Evolutionary conservation across 2,113 vertebrate genomes (phyloP).

Genomic region (Irena cyanogastra): DNA sequence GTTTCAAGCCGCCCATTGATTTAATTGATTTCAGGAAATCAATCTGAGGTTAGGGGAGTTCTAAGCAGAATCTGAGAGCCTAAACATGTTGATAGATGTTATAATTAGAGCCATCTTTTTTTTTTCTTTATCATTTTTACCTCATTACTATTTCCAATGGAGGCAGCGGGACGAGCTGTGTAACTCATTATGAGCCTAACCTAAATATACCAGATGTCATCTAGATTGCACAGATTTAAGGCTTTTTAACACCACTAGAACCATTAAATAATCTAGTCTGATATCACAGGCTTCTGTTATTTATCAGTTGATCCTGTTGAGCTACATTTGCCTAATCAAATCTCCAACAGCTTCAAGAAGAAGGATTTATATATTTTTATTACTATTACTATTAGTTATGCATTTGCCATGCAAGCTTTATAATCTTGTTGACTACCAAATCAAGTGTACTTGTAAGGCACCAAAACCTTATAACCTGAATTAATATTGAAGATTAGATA

Average conservation of each 20-base stretch:
- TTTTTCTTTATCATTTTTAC: neutral
- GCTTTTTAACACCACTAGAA: neutral
- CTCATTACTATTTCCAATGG: neutral
- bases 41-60: neutral
- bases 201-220: neutral
- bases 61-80: neutral
- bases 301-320: neutral
- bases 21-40: conserved; percentile 5
- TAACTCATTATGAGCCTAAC: neutral
- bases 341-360: neutral
- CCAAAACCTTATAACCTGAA: neutral
- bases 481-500: neutral
- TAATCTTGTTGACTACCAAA: neutral
- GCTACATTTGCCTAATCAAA: neutral
- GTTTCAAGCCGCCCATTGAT: neutral
- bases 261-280: neutral
- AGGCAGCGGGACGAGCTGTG: neutral
- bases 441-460: neutral
- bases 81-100: neutral
- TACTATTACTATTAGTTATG: neutral
- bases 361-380: neutral
- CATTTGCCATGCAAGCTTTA: neutral
- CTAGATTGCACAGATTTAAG: neutral
- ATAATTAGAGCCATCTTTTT: neutral
- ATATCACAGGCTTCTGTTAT: neutral